A percentile compares a stretch with the other conserved stretches of the same genome.
Conservation (phyloP, 2,888 invertebrate genomes). For the Melipona beecheii region DNA sequence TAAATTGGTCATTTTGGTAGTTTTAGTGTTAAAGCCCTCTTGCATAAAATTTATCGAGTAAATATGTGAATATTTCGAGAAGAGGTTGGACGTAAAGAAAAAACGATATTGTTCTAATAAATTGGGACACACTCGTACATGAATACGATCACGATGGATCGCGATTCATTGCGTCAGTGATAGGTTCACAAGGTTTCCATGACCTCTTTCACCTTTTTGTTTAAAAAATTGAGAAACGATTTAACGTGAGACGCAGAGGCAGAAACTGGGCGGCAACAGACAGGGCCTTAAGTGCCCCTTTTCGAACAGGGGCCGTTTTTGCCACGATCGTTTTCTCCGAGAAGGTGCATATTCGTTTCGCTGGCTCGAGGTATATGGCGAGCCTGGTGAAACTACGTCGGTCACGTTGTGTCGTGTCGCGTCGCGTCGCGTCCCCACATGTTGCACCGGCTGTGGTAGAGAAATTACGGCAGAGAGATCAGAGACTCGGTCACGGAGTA, state of each 20-base stretch:
- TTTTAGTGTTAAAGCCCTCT: too few species aligned
- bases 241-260: conserved; percentile 15
- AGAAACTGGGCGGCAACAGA: conserved; percentile 23
- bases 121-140: too few species aligned
- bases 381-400: conserved; percentile 37
- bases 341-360: conserved; percentile 40
- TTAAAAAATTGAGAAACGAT: conserved; percentile 21
- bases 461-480: conserved; percentile 34
- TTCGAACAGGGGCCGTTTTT: conserved; percentile 31
- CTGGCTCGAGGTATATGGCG: conserved; percentile 12
- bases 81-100: too few species aligned
- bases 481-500: conserved; percentile 47
- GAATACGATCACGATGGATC: neutral
- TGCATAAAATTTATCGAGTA: too few species aligned
- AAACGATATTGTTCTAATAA: too few species aligned
- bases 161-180: conserved; percentile 11
- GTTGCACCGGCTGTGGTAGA: conserved; percentile 10
- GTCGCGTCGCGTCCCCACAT: neutral
- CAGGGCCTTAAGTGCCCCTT: conserved; percentile 28
- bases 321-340: conserved; percentile 46
- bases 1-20: too few species aligned
- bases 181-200: too few species aligned
- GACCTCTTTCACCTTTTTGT: neutral
- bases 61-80: too few species aligned
- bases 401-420: too few species aligned